Conservation (phyloP, 2,113 vertebrate species). For the Bos indicus region DNA sequence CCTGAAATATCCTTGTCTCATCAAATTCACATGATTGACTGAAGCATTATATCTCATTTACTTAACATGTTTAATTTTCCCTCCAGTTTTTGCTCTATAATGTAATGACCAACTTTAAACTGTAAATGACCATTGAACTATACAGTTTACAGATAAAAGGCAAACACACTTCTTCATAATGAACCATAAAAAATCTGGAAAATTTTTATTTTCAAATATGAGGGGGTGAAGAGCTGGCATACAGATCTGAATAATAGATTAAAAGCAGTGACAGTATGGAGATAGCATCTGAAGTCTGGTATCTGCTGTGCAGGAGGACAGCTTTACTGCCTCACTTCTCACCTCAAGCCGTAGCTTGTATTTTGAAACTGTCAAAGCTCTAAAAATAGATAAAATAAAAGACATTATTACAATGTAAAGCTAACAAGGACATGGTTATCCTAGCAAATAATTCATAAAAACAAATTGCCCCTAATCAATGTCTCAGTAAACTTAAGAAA, state of each 20-base stretch:
- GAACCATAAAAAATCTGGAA: constrained; percentile 27
- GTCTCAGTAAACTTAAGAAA: background rate
- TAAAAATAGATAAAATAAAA: constrained; percentile 20
- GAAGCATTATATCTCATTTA: constrained; percentile 38
- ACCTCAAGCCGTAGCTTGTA: background rate
- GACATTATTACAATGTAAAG: background rate
- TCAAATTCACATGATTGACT: constrained; percentile 19
- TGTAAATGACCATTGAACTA: background rate
- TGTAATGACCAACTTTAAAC: constrained; percentile 46
- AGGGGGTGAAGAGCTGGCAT: background rate
- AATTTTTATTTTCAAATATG: constrained; percentile 45
- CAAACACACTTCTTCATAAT: constrained; percentile 30
- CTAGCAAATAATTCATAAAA: background rate
- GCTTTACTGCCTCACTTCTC: background rate
- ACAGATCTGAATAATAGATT: constrained; percentile 56
- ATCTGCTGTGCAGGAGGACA: background rate
- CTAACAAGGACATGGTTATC: background rate
- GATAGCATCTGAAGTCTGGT: background rate
- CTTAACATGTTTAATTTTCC: constrained; percentile 52
- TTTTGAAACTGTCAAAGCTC: constrained; percentile 11
- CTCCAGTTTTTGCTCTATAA: constrained; percentile 40
- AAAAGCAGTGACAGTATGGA: background rate
- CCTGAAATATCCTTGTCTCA: constrained; percentile 5
- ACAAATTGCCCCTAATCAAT: background rate
- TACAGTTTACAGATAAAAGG: constrained; percentile 5